Evolutionary conservation across 92 coral and sea anemone genomes (phyloP).

Genomic region (Pocillopora meandrina): DNA sequence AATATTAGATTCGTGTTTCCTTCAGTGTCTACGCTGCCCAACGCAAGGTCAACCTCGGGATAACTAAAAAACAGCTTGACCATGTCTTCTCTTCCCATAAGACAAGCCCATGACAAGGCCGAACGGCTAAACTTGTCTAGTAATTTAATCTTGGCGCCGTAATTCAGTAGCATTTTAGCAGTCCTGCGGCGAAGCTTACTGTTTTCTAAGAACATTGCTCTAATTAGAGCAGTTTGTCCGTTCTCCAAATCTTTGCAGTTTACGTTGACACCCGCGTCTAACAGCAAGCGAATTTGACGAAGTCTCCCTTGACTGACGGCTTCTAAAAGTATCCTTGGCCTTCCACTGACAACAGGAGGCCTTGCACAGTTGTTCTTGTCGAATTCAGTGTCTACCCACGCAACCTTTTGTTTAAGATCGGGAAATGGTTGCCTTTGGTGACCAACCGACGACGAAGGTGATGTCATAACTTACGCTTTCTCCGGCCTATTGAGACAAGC

Average conservation of each 20-base stretch:
- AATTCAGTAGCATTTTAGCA: conserved; percentile 72
- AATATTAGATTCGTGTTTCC: conserved; percentile 86
- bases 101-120: conserved; percentile 92
- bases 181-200: conserved; percentile 71
- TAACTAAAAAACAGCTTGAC: conserved; percentile 71
- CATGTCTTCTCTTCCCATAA: conserved; percentile 77
- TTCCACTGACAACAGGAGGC: conserved; percentile 33
- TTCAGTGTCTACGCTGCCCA: conserved; percentile 69
- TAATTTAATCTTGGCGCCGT: conserved; percentile 77
- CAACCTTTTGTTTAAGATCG: conserved; percentile 7
- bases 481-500: not conserved
- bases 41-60: conserved; percentile 72
- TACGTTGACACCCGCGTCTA: conserved; percentile 92
- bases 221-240: conserved; percentile 87
- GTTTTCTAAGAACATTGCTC: conserved; percentile 83
- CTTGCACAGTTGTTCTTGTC: not conserved
- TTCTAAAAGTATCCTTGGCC: conserved; percentile 86
- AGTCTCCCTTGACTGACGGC: conserved; percentile 85
- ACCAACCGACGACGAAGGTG: conserved; percentile 24
- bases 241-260: conserved; percentile 76
- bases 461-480: not conserved
- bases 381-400: conserved; percentile 5
- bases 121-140: conserved; percentile 70
- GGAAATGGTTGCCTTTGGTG: conserved; percentile 31
- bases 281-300: conserved; percentile 79